Evolutionary conservation across 2,113 vertebrate genomes (phyloP).

Genomic region (Pollachius pollachius): DNA sequence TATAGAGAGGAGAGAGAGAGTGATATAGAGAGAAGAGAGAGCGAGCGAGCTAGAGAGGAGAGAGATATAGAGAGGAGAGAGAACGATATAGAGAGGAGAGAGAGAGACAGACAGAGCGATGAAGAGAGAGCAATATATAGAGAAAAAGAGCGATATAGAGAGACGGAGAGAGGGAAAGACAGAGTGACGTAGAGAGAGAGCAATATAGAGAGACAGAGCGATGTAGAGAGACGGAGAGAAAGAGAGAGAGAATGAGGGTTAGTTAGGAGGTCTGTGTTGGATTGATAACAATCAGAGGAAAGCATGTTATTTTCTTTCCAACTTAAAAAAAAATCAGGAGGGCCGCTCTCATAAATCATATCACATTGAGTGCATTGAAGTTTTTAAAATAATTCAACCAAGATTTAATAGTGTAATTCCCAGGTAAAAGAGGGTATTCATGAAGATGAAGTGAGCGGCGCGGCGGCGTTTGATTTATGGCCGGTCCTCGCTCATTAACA

Average conservation of each 20-base stretch:
- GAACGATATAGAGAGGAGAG: background rate
- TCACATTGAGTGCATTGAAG: no score
- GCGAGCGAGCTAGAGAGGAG: slow-evolving; percentile 14
- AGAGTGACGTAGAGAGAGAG: slow-evolving; percentile 47
- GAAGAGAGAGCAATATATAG: no score
- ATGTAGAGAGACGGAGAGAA: background rate
- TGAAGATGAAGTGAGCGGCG: no score
- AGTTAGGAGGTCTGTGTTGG: background rate
- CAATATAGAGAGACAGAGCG: background rate
- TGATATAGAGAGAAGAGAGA: slow-evolving; percentile 8
- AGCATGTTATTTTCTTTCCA: no score
- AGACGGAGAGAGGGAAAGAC: slow-evolving; percentile 36
- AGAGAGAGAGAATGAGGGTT: slow-evolving; percentile 23
- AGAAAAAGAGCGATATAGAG: background rate
- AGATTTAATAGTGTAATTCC: no score
- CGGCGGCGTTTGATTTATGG: no score
- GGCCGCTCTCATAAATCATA: no score
- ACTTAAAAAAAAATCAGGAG: no score
- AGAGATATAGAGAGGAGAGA: slow-evolving; percentile 5
- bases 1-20: slow-evolving; percentile 15
- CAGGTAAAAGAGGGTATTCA: no score
- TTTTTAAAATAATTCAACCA: no score
- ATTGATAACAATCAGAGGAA: no score
- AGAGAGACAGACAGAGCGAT: slow-evolving; percentile 23
- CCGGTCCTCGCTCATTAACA: no score